Evolutionary conservation across 1,140 invertebrate species (phyloP).

Genomic region (Drosophila bipectinata): DNA sequence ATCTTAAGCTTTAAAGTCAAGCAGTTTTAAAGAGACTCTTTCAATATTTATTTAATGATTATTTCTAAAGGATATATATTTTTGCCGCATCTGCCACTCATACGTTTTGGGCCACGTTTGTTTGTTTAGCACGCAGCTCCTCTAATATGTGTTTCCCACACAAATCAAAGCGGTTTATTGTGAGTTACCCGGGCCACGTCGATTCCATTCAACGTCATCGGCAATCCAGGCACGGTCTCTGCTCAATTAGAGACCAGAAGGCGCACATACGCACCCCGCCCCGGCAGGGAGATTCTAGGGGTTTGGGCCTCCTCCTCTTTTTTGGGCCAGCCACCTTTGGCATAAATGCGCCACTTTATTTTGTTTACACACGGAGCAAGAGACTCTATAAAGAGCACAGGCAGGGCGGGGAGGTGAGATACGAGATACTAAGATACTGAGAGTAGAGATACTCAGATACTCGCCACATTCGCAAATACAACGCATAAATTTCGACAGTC

Average conservation of each 20-base stretch:
- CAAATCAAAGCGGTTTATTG: conserved; percentile 75
- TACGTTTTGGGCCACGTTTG: conserved; percentile 44
- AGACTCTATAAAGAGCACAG: background rate
- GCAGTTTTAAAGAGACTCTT: too few relatives aligned
- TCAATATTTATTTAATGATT: background rate
- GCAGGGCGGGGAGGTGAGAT: background rate
- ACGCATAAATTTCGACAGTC: conserved; percentile 71
- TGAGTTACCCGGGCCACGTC: conserved; percentile 32
- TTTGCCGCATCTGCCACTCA: conserved; percentile 2
- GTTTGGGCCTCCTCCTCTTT: background rate
- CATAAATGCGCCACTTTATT: conserved; percentile 80
- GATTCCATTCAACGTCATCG: conserved; percentile 56
- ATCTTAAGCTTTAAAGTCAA: background rate
- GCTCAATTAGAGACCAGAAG: conserved; percentile 76
- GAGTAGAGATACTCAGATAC: conserved; percentile 19
- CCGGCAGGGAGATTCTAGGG: conserved; percentile 8
- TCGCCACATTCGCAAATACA: conserved; percentile 41
- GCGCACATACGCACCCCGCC: conserved; percentile 9
- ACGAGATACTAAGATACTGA: conserved; percentile 8
- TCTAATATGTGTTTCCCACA: conserved; percentile 52
- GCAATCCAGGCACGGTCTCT: conserved; percentile 72
- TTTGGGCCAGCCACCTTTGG: conserved; percentile 65
- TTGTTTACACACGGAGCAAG: conserved; percentile 61
- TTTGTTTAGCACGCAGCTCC: conserved; percentile 49
- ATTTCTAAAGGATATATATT: background rate